Percentiles rank a stretch among this genome's conserved stretches.
Conservation (phyloP, 1,140 invertebrate genomes). For the Drosophila sp. region DNA sequence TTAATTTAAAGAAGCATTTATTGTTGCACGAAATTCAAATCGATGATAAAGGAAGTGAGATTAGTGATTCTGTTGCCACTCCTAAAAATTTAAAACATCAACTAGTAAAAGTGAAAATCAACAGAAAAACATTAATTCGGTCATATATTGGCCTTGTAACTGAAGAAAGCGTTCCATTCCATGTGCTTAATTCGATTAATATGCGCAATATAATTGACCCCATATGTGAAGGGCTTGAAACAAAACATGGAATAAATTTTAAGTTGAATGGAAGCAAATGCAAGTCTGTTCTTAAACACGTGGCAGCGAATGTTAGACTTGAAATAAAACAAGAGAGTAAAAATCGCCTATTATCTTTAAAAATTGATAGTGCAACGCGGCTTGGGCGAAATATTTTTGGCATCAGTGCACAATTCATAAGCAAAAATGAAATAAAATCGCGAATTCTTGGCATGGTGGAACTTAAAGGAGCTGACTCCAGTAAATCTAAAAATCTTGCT, state of each 20-base stretch:
- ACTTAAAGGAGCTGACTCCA: slow-evolving; percentile 24
- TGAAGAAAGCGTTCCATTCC: slow-evolving; percentile 25
- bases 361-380: slow-evolving; percentile 21
- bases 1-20: slow-evolving; percentile 13
- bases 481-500: slow-evolving; percentile 19
- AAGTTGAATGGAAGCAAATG: neutral
- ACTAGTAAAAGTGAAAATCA: slow-evolving; percentile 14
- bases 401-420: slow-evolving; percentile 30
- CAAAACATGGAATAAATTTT: slow-evolving; percentile 6
- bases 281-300: slow-evolving; percentile 5
- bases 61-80: slow-evolving; percentile 5
- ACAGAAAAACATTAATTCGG: slow-evolving; percentile 19
- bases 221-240: slow-evolving; percentile 17
- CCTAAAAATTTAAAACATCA: slow-evolving; percentile 5
- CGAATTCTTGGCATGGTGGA: slow-evolving; percentile 19
- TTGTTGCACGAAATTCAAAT: slow-evolving; percentile 2
- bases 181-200: too few species aligned
- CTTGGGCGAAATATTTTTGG: slow-evolving; percentile 23
- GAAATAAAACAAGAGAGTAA: slow-evolving; percentile 22
- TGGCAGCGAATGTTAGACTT: slow-evolving; percentile 16
- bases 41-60: slow-evolving; percentile 3
- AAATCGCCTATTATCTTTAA: slow-evolving; percentile 20
- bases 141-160: slow-evolving; percentile 22
- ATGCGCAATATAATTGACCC: slow-evolving; percentile 24
- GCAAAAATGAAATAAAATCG: slow-evolving; percentile 18